Percentiles rank a stretch among this genome's conserved stretches.
Conservation (phyloP, 2,888 invertebrate genomes). For the Lasioglossum marginatum region DNA sequence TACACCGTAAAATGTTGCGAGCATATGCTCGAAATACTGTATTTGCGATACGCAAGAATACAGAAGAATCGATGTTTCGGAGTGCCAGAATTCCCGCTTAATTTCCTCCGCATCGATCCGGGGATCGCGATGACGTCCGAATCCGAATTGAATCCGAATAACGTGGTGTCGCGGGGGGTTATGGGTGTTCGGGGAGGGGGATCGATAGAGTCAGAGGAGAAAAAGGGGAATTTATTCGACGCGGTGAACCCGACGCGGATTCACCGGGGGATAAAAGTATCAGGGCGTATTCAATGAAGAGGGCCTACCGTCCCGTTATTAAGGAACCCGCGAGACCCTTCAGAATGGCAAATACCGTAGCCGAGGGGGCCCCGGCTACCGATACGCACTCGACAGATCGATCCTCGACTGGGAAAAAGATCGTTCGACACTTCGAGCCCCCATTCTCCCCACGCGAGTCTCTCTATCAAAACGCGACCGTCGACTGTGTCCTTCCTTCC, state of each 20-base stretch:
- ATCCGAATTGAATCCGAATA: conserved; percentile 50
- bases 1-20: neutral
- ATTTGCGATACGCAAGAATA: neutral
- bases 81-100: neutral
- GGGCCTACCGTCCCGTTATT: conserved; percentile 70
- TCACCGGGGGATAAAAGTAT: conserved; percentile 69
- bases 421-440: conserved; percentile 12
- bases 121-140: neutral
- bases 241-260: conserved; percentile 58
- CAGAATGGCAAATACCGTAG: conserved; percentile 64
- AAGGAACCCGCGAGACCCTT: conserved; percentile 63
- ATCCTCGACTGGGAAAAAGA: conserved; percentile 32
- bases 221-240: conserved; percentile 66
- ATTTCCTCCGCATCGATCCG: conserved; percentile 8
- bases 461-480: conserved; percentile 6
- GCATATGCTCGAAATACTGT: neutral
- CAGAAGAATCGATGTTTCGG: neutral
- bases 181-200: neutral
- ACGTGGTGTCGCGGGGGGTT: conserved; percentile 5
- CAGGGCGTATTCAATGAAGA: conserved; percentile 72
- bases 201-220: neutral
- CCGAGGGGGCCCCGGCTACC: conserved; percentile 24
- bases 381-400: conserved; percentile 56
- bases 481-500: neutral
- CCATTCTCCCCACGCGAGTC: neutral